These are phyloP conservation scores for Coturnix japonica DNA, from an alignment of 2,113 vertebrate species.

Conservation along the genomic window DNA sequence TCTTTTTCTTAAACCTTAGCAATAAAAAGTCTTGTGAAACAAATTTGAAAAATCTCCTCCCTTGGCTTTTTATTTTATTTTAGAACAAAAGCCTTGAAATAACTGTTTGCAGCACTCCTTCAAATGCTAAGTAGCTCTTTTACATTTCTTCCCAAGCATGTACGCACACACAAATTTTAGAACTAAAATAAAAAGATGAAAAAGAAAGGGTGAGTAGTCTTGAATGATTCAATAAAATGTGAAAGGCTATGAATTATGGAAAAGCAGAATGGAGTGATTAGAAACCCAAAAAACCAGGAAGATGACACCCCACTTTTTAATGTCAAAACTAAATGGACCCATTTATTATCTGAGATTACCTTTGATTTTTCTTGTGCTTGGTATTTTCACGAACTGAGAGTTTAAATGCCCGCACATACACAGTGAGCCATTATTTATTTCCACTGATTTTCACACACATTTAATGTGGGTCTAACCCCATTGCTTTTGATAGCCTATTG, in stretches of 20 bases:
- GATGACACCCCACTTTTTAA: slow-evolving; percentile 48
- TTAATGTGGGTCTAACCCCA: neutral
- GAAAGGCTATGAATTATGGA: slow-evolving; percentile 56
- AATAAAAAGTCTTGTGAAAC: slow-evolving; percentile 52
- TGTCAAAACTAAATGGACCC: slow-evolving; percentile 48
- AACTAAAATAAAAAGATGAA: slow-evolving; percentile 51
- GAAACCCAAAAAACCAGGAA: slow-evolving; percentile 26
- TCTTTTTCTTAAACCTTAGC: slow-evolving; percentile 4
- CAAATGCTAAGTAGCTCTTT: slow-evolving; percentile 58
- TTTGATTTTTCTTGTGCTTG: slow-evolving; percentile 28
- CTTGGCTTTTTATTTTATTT: slow-evolving; percentile 53
- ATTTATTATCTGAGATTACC: neutral
- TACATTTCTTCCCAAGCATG: slow-evolving; percentile 29
- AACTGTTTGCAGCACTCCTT: slow-evolving; percentile 59
- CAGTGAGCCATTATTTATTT: neutral
- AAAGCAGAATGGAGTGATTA: neutral
- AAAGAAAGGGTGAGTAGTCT: slow-evolving; percentile 47
- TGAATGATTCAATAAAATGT: neutral
- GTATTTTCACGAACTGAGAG: neutral
- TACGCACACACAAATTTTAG: slow-evolving; percentile 23
- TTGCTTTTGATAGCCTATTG: neutral
- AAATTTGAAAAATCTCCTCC: slow-evolving; percentile 46
- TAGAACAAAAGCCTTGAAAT: slow-evolving; percentile 66
- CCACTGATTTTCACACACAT: neutral
- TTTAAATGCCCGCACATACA: neutral